These are phyloP conservation scores for Pseudopipra pipra DNA, from an alignment of 2,113 vertebrate genomes.

Conservation along the genomic window DNA sequence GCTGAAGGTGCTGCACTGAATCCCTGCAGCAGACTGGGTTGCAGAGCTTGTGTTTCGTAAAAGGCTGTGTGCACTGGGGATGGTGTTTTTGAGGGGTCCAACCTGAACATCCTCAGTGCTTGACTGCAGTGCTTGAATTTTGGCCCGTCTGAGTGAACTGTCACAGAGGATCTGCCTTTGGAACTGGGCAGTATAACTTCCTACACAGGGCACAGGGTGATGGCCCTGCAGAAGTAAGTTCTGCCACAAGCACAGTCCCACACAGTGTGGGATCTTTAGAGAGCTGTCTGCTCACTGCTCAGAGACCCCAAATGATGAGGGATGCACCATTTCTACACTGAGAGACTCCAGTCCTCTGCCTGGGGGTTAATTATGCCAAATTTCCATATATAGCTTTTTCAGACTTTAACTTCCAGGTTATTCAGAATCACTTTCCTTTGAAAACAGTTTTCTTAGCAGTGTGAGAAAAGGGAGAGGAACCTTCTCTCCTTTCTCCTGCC, in stretches of 20 bases:
- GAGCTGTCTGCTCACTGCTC: neutral
- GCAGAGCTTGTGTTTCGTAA: neutral
- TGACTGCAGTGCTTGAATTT: neutral
- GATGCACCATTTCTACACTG: neutral
- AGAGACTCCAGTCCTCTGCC: neutral
- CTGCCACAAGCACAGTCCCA: neutral
- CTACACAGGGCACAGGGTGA: neutral
- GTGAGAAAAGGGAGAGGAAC: neutral
- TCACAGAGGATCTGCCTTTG: neutral
- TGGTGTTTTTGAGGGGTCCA: neutral
- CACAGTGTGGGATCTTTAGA: accelerated
- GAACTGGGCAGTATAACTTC: neutral
- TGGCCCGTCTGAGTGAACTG: neutral
- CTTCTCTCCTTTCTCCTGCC: neutral
- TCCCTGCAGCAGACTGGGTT: neutral
- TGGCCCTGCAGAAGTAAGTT: neutral
- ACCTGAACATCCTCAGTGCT: neutral
- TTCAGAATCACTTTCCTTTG: neutral
- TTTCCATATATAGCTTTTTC: neutral
- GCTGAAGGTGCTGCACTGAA: neutral
- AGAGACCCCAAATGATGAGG: neutral
- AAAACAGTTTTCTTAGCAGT: neutral
- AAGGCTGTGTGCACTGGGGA: accelerated
- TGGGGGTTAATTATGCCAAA: neutral
- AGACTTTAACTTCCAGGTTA: neutral